Base-by-base conservation (phyloP, 2,888 invertebrate species). In the Troglohyphantes excavatus region DNA sequence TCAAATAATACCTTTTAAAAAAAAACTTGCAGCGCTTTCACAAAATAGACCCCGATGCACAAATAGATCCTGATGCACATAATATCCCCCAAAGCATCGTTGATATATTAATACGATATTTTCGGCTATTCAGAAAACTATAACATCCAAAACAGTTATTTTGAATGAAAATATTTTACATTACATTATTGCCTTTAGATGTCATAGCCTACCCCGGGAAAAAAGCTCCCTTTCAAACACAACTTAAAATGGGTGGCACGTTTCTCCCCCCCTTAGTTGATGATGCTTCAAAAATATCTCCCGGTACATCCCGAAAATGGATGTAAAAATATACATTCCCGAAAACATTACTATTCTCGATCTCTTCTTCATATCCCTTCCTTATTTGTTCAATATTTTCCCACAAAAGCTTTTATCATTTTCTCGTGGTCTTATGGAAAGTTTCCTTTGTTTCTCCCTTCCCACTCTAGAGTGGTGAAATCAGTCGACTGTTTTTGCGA, bases 401-500 rank as follows among this genome's bases (percentile, higher is more conserved):
- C 53, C 67, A 59, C 61, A 39, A 85, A 85, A 85, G 85, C 85
- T 85, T 85, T 85, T 85, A 85, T 68, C 85, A 85, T 68, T 84
- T 76, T 43, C 61, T 59, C 43, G 43, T n/a, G 65, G 21, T 21
- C 26, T 70, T 33, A 59, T 11, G 33, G 46, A 43, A 83, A 73
- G 83, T 68, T 53, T 67, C 21, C 39, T 53, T 53, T 53, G 53
- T 53, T 53, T 53, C 17, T 17, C n/a, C 63, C 3, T n/a, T 46
- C n/a, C 68, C 29, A n/a, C 27, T 26, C 59, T 29, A 23, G 26
- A 21, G 9, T 46, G 53, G 53, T 46, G 63, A 65, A 79, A 67
- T 67, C 43, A 23, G 78, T 43, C 63, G 63, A 39, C 33, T 27
- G 33, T 73, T 88, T 86, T 88, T 81, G 65, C 65, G 46, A 27